These are phyloP conservation scores for Phaethon lepturus DNA, from an alignment of 2,113 vertebrate species.

Conservation along the genomic window DNA sequence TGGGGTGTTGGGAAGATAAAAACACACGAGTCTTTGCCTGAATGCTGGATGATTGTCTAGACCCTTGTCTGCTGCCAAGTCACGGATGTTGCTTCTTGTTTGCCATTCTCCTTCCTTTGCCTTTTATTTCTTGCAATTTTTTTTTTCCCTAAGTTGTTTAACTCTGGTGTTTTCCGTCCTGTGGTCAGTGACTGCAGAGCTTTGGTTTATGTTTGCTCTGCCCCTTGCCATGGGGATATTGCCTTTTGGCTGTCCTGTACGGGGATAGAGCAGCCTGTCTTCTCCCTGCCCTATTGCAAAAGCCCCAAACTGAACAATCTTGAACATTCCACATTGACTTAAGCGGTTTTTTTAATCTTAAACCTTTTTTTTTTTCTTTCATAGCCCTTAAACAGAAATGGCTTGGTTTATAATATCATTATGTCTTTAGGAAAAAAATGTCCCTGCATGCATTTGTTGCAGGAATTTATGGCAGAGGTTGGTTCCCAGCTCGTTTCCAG, in stretches of 20 bases:
- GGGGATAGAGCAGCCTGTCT: neutral
- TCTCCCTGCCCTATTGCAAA: neutral
- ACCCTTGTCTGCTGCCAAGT: constrained; percentile 34
- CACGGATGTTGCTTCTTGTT: constrained; percentile 22
- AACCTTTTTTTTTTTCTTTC: neutral
- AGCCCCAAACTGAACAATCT: neutral
- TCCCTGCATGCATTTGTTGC: neutral
- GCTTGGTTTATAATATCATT: neutral
- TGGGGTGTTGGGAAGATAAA: constrained; percentile 50
- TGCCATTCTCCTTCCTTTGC: constrained; percentile 28
- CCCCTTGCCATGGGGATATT: neutral
- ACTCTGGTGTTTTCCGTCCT: neutral
- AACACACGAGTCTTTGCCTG: constrained; percentile 10
- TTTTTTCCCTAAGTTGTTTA: neutral
- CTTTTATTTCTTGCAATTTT: neutral
- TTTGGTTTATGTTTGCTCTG: neutral
- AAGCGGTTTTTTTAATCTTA: neutral
- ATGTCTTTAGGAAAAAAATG: neutral
- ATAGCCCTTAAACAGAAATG: neutral
- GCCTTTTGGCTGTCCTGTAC: neutral
- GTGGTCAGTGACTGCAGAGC: neutral
- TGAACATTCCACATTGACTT: neutral
- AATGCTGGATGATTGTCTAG: constrained; percentile 36
- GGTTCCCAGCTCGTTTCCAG: neutral
- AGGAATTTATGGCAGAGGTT: neutral